phyloP scores from a whole-genome alignment of 2,113 vertebrate species.

The Candoia aspera region DNA sequence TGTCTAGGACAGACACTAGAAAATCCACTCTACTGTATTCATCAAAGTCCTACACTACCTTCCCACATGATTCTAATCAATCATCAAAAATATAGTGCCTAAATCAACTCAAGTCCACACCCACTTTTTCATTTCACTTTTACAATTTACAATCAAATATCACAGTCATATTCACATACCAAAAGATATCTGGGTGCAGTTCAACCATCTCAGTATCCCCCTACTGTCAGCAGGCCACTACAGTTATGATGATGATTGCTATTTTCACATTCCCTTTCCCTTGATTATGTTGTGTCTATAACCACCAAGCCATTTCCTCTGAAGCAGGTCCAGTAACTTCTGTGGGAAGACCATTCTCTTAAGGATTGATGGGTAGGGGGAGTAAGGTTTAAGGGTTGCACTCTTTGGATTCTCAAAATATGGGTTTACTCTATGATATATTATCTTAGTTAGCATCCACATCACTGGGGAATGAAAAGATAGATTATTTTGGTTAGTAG shows the following conservation, averaged over 20 bases:
- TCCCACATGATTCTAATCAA: not conserved
- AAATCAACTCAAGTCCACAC: not conserved
- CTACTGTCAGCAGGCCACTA: slow-evolving; percentile 4
- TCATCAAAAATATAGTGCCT: not conserved
- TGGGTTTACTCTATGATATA: not conserved
- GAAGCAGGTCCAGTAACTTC: slow-evolving; percentile 9
- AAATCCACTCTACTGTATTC: not conserved
- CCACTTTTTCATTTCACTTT: slow-evolving; percentile 30
- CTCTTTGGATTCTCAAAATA: slow-evolving; percentile 12
- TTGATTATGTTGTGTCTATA: slow-evolving; percentile 15
- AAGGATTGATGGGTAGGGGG: not conserved
- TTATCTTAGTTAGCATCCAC: not conserved
- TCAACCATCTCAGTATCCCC: slow-evolving; percentile 24
- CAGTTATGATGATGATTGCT: slow-evolving; percentile 28
- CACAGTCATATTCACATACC: slow-evolving; percentile 14
- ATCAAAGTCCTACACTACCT: not conserved
- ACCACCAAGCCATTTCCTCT: not conserved
- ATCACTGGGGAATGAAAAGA: not conserved
- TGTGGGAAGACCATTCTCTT: slow-evolving; percentile 11
- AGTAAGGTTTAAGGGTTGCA: slow-evolving; percentile 15
- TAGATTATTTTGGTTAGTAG: not conserved
- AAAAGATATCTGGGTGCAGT: slow-evolving; percentile 47
- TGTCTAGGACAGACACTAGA: not conserved
- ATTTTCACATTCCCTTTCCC: slow-evolving; percentile 32
- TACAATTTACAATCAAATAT: slow-evolving; percentile 19